Evolutionary conservation across 2,888 invertebrate species (phyloP).

Genomic region (Amphiduros pacificus): DNA sequence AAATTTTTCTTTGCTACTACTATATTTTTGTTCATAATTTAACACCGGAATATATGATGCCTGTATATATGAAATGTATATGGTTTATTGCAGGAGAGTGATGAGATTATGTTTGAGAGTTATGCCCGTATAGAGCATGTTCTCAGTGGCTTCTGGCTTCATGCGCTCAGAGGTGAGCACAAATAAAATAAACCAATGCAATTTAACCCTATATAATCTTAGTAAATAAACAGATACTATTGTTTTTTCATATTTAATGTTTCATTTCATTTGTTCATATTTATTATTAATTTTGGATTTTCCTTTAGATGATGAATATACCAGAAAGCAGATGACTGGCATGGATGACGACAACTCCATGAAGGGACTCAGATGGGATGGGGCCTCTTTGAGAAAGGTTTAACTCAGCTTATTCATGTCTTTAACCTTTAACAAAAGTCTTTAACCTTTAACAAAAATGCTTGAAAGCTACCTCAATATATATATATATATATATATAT

Average conservation of each 20-base stretch:
- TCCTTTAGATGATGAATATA: constrained; percentile 54
- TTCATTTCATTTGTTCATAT: background rate
- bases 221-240: background rate
- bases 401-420: too few relatives aligned
- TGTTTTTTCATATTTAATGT: background rate
- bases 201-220: background rate
- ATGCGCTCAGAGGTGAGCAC: constrained; percentile 31
- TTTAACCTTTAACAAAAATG: too few relatives aligned
- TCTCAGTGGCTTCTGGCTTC: constrained; percentile 31
- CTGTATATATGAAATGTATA: too few relatives aligned
- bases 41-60: too few relatives aligned
- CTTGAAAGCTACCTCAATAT: too few relatives aligned
- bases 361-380: constrained; percentile 52
- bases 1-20: too few relatives aligned
- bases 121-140: constrained; percentile 33
- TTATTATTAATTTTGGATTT: background rate
- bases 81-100: constrained; percentile 23
- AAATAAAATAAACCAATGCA: background rate
- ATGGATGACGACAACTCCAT: constrained; percentile 35
- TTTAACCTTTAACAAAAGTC: too few relatives aligned
- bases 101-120: constrained; percentile 30
- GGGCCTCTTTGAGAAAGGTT: constrained; percentile 57
- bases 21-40: too few relatives aligned
- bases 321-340: constrained; percentile 50
- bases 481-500: too few relatives aligned